Evolutionary conservation across 2,888 invertebrate genomes (phyloP).

Genomic region (Tribolium freemani): DNA sequence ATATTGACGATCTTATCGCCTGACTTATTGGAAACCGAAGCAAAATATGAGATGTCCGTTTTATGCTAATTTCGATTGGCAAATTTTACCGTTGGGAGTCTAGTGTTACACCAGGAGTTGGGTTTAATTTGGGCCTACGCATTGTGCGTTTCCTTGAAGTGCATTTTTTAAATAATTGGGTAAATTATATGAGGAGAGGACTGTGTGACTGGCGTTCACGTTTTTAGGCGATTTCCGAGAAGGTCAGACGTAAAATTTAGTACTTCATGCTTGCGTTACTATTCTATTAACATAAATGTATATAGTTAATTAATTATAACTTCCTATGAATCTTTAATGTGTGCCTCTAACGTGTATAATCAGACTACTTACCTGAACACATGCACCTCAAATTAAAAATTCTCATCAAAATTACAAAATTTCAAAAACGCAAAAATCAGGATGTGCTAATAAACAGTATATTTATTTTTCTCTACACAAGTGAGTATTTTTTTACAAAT

Average conservation of each 20-base stretch:
- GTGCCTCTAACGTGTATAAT: constrained; percentile 39
- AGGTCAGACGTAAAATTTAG: constrained; percentile 46
- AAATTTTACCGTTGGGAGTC: not conserved
- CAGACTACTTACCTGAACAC: constrained; percentile 36
- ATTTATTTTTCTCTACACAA: no score
- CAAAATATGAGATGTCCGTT: constrained; percentile 8
- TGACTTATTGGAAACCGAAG: not conserved
- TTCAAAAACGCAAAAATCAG: no score
- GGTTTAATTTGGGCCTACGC: not conserved
- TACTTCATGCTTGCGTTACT: constrained; percentile 46
- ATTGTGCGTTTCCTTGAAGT: constrained; percentile 13
- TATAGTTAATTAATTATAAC: constrained; percentile 53
- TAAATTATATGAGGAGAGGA: constrained; percentile 22
- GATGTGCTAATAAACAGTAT: no score
- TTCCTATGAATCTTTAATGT: constrained; percentile 50
- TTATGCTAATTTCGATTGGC: constrained; percentile 1
- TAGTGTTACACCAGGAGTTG: not conserved
- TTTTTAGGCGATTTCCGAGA: constrained; percentile 38
- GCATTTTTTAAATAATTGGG: constrained; percentile 27
- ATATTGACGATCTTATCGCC: constrained; percentile 6
- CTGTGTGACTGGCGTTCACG: constrained; percentile 5
- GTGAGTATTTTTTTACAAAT: no score
- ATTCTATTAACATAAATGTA: constrained; percentile 50
- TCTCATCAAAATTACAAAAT: not conserved
- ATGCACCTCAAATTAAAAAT: constrained; percentile 17